Conservation (phyloP, 64 coral and sea anemone species). For the Actinia tenebrosa region DNA sequence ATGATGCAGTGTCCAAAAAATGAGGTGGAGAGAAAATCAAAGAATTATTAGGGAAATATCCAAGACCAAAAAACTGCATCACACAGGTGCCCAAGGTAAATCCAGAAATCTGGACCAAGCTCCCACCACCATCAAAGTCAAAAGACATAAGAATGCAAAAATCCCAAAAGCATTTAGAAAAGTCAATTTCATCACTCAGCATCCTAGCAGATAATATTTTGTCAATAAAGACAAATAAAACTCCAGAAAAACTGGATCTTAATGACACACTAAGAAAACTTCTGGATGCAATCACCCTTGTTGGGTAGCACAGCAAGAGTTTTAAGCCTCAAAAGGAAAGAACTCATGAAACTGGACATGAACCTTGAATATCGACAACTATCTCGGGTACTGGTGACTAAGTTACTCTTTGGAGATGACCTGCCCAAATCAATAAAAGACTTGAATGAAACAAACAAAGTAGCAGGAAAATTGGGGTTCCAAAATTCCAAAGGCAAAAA, state of each 20-base stretch:
- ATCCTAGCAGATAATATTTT: slow-evolving; percentile 18
- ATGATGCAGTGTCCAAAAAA: neutral
- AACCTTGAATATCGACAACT: slow-evolving; percentile 25
- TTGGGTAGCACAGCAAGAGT: slow-evolving; percentile 18
- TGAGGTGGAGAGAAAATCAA: neutral
- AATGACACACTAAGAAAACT: neutral
- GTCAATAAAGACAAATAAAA: slow-evolving; percentile 6
- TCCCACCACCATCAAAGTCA: neutral
- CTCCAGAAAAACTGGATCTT: slow-evolving; percentile 5
- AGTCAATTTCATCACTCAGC: neutral
- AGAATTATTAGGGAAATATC: slow-evolving; percentile 11
- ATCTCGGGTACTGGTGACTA: neutral
- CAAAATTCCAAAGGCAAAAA: slow-evolving; percentile 17
- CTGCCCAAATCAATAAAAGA: slow-evolving; percentile 26
- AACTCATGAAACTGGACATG: slow-evolving; percentile 14
- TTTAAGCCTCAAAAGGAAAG: slow-evolving; percentile 14
- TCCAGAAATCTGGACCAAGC: slow-evolving; percentile 19
- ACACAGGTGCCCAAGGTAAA: slow-evolving; percentile 16
- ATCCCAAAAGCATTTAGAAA: slow-evolving; percentile 19
- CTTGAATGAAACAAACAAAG: slow-evolving; percentile 17
- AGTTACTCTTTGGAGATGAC: slow-evolving; percentile 20
- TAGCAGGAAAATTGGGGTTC: slow-evolving; percentile 19
- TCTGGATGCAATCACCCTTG: slow-evolving; percentile 15
- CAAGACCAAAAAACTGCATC: slow-evolving; percentile 5
- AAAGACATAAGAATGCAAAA: slow-evolving; percentile 28